Conservation (phyloP, 2,113 vertebrate genomes). For the Myotis brandtii region DNA sequence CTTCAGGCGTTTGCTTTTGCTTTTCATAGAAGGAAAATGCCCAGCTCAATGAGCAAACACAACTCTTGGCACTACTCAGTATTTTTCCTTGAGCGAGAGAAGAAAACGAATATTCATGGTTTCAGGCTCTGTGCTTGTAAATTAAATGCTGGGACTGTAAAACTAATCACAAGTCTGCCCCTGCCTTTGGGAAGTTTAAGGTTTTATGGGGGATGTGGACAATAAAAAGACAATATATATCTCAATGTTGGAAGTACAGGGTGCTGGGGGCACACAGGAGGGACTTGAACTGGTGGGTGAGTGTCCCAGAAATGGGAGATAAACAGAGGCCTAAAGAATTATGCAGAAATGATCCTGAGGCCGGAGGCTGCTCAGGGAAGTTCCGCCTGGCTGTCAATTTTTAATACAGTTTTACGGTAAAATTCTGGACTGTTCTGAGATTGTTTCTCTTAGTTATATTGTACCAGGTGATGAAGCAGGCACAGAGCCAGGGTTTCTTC, state of each 20-base stretch:
- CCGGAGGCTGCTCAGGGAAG: background rate
- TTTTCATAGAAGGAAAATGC: background rate
- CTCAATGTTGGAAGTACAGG: background rate
- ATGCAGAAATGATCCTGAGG: background rate
- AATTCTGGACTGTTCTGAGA: background rate
- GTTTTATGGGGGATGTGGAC: background rate
- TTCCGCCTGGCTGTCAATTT: background rate
- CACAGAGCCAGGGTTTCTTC: background rate
- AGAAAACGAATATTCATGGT: background rate
- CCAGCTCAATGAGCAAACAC: background rate
- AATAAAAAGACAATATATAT: background rate
- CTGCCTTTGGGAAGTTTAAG: background rate
- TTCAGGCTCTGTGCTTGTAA: background rate
- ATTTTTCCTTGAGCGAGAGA: background rate
- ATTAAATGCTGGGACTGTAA: background rate
- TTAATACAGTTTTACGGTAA: background rate
- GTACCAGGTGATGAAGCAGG: background rate
- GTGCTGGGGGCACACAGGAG: background rate
- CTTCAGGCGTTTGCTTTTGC: background rate
- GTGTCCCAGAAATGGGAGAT: background rate
- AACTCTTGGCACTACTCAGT: background rate
- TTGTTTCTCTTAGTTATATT: background rate
- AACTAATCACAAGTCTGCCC: background rate
- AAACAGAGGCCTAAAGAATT: background rate
- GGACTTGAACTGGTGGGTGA: background rate